These are phyloP conservation scores for Alosa sapidissima DNA, from an alignment of 2,797 vertebrate species.

Conservation along the genomic window DNA sequence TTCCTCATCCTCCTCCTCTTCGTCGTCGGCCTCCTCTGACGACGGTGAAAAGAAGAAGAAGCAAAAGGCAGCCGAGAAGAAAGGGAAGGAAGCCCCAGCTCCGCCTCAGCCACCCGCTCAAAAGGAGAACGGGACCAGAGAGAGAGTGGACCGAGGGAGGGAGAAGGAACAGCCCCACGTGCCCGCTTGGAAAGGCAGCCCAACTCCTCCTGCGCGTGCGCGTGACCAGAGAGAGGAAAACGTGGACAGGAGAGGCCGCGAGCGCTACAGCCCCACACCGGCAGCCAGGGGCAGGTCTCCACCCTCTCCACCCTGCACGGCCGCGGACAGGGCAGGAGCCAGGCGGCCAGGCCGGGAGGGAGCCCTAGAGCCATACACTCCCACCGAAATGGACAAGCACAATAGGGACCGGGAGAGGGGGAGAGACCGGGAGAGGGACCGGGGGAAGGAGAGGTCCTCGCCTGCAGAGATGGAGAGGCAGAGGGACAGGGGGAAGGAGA, in stretches of 20 bases:
- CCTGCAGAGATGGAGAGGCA: constrained; percentile 25
- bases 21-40: constrained; percentile 66
- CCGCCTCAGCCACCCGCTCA: constrained; percentile 16
- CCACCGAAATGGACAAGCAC: constrained; percentile 17
- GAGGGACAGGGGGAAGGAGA: constrained; percentile 37
- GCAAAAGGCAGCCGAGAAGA: neutral
- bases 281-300: constrained; percentile 38
- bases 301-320: neutral
- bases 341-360: neutral
- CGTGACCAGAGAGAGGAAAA: neutral
- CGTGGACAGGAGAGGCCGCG: constrained; percentile 36
- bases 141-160: constrained; percentile 37
- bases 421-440: constrained; percentile 30
- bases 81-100: neutral
- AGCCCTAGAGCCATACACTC: constrained; percentile 19
- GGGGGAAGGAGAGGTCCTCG: constrained; percentile 34
- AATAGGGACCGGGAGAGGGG: neutral
- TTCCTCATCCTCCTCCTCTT: constrained; percentile 63
- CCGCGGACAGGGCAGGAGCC: neutral
- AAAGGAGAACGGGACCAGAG: neutral
- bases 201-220: neutral
- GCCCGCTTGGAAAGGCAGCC: neutral
- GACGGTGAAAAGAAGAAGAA: constrained; percentile 48
- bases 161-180: constrained; percentile 29
- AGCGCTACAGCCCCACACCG: constrained; percentile 51